These are phyloP conservation scores for Urocolius indicus DNA, from an alignment of 2,113 vertebrate genomes.

Conservation along the genomic window DNA sequence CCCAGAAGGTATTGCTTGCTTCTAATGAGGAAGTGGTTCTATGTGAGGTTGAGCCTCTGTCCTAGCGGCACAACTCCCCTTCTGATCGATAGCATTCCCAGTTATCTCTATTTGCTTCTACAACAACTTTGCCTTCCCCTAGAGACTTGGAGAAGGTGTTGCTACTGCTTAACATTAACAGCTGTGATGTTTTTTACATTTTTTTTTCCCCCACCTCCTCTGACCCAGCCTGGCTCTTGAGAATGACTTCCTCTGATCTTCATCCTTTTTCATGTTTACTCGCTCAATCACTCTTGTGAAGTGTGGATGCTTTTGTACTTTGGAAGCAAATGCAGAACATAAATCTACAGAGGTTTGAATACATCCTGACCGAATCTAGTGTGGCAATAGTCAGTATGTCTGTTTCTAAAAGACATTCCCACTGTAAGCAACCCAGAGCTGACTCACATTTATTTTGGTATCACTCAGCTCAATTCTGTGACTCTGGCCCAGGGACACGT, in stretches of 20 bases:
- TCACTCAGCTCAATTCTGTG: neutral
- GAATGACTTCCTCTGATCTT: neutral
- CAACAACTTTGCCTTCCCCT: neutral
- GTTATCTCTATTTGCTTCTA: neutral
- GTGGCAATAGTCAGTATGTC: neutral
- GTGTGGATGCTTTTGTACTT: neutral
- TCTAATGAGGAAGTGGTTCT: neutral
- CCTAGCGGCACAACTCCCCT: neutral
- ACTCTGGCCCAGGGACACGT: neutral
- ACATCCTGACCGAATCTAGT: neutral
- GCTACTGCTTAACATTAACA: neutral
- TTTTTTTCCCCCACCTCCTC: neutral
- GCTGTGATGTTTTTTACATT: neutral
- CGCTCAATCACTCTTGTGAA: neutral
- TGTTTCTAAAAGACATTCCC: slow-evolving; percentile 19
- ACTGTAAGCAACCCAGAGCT: neutral
- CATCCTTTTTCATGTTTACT: slow-evolving; percentile 7
- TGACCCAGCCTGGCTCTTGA: neutral
- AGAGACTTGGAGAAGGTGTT: neutral
- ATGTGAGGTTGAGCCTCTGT: neutral
- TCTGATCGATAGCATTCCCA: rapidly evolving
- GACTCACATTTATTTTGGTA: slow-evolving; percentile 2
- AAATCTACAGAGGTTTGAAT: neutral
- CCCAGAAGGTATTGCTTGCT: neutral
- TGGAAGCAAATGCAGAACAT: neutral